These are phyloP conservation scores for Platerodrilus igneus DNA, from an alignment of 2,888 invertebrate species.

Conservation along the genomic window DNA sequence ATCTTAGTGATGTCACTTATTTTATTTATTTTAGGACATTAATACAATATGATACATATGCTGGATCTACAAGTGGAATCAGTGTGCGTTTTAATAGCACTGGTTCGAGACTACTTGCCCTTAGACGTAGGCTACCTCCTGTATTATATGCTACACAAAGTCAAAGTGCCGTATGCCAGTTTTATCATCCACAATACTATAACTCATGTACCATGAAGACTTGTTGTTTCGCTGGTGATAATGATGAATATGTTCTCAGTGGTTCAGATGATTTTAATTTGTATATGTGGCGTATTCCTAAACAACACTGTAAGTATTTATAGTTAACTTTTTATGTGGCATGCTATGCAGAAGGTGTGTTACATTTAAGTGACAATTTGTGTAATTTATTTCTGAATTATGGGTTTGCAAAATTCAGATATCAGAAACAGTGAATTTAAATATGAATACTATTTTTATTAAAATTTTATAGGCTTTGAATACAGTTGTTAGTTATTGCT, in stretches of 20 bases:
- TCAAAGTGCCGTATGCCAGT: slow-evolving; percentile 72
- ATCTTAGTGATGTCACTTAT: slow-evolving; percentile 3
- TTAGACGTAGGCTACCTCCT: slow-evolving; percentile 82
- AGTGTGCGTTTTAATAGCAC: slow-evolving; percentile 82
- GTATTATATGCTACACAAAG: slow-evolving; percentile 71
- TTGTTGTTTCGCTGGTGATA: slow-evolving; percentile 86
- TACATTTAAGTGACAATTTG: no score
- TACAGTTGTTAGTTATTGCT: no score
- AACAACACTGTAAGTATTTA: slow-evolving; percentile 50
- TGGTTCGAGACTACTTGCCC: slow-evolving; percentile 73
- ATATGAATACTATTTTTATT: no score
- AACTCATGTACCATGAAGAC: slow-evolving; percentile 98
- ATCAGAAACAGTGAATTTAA: no score
- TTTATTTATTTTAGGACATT: slow-evolving; percentile 56
- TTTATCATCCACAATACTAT: slow-evolving; percentile 88
- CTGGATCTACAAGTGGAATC: slow-evolving; percentile 72
- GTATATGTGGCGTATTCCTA: slow-evolving; percentile 89
- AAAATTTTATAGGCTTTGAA: no score
- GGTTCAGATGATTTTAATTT: slow-evolving; percentile 95
- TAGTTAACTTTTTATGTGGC: slow-evolving; percentile 10
- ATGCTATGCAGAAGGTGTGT: no score
- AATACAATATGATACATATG: slow-evolving; percentile 55
- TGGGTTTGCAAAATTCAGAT: no score
- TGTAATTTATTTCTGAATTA: no score
- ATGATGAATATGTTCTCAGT: slow-evolving; percentile 83